A percentile compares a stretch with the other conserved stretches of the same genome.
phyloP scores from a whole-genome alignment of 2,888 invertebrate genomes.

The Parnassius smintheus region DNA sequence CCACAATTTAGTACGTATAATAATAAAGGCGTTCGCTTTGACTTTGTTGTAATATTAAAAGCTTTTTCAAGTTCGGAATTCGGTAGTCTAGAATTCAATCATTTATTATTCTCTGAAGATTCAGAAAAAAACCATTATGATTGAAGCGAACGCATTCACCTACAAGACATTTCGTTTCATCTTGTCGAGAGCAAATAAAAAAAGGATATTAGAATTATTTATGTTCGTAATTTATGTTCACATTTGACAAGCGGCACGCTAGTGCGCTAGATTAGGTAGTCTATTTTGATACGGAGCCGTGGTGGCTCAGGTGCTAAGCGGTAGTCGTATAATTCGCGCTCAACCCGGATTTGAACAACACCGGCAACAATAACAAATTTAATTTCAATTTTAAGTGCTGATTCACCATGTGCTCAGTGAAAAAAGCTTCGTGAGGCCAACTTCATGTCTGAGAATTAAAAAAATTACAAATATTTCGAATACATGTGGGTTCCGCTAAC shows the following conservation, averaged over 20 bases:
- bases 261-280: slow-evolving; percentile 23
- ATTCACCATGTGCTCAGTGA: no score
- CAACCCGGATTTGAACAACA: no score
- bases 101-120: slow-evolving; percentile 19
- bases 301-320: no score
- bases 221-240: slow-evolving; percentile 46
- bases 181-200: slow-evolving; percentile 38
- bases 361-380: no score
- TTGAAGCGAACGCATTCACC: slow-evolving; percentile 22
- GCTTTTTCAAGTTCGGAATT: slow-evolving; percentile 1
- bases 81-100: slow-evolving; percentile 10
- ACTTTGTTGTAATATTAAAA: not conserved
- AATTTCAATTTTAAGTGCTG: no score
- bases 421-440: no score
- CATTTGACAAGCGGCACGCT: slow-evolving; percentile 38
- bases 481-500: no score
- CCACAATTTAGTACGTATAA: no score
- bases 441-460: no score
- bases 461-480: no score
- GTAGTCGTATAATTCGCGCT: no score
- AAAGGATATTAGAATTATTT: slow-evolving; percentile 44
- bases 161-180: slow-evolving; percentile 38
- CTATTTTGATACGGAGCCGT: slow-evolving; percentile 26
- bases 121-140: slow-evolving; percentile 28
- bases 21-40: no score